Evolutionary conservation across 2,888 invertebrate species (phyloP), one percentile per base, ranked within the genome.

Genomic region (Ephialtes manifestator): DNA sequence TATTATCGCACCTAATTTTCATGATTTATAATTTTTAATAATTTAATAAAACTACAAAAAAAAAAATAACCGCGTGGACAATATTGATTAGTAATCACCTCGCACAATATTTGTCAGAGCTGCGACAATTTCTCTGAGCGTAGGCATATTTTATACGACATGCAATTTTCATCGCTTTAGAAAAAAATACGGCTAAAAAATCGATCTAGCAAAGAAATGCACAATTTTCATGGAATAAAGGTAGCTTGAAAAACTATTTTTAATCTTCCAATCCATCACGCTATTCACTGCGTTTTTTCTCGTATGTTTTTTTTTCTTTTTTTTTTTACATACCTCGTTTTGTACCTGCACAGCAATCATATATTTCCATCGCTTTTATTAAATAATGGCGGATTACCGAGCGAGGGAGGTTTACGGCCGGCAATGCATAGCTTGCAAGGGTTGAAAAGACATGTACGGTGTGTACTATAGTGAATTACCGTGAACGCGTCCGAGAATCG

Each of bases 341-440:
- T 7, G 20, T 46, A 10, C 3, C 39, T 18, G 68, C 20, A 31
- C 67, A n/a, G 46, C 55, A 67, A 58, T 67, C 46, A 35, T 35
- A 63, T 35, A 20, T 74, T 68, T 79, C 67, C 80, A 58, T 72
- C 35, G 46, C 0, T 74, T 72, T 67, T 65, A 72, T 80, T 55
- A 53, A 72, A 74, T 55, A 81, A 74, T 58, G 43, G 55, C 53
- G 55, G 20, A 68, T 68, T 51, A 46, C 67, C 65, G 31, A 18
- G 53, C 46, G 46, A 81, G 43, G n/a, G 20, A 46, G 68, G 13
- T 67, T 81, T 74, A 74, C 67, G 28, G 79, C 68, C 51, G 53
- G 35, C 18, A 63, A 63, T 72, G 65, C 51, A 39, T 35, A 15
- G 51, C 24, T 68, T 39, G 68, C 15, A 28, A 68, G 28, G 68